Base-by-base conservation (phyloP, 2,888 invertebrate genomes). In the Pycnomerus fuliginosus region DNA sequence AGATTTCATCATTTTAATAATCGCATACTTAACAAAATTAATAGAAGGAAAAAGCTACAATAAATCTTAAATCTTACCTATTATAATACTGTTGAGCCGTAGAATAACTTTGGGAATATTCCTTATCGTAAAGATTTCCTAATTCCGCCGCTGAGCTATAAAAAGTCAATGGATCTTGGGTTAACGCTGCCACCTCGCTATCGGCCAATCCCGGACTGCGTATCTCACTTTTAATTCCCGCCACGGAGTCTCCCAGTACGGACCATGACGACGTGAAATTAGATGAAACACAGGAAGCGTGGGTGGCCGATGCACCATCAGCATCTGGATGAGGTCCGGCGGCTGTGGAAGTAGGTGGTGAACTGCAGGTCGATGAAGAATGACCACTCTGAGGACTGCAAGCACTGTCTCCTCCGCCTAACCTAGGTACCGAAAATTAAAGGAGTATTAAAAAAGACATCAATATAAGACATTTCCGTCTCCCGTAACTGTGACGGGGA, bases 21-120 rank as follows among this genome's bases (percentile, higher is more conserved):
- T n/a, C n/a, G n/a, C n/a, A n/a, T n/a, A n/a, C n/a, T n/a, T n/a
- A n/a, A n/a, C n/a, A n/a, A n/a, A n/a, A n/a, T n/a, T n/a, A n/a
- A n/a, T n/a, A n/a, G n/a, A n/a, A n/a, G n/a, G n/a, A n/a, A n/a
- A n/a, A n/a, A n/a, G n/a, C n/a, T n/a, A n/a, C n/a, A n/a, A n/a
- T n/a, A n/a, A n/a, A n/a, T n/a, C n/a, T 20, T 4, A 20, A 4
- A 20, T 29, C 30, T 50, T 46, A 83, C 83, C 81, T 86, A 74
- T 85, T 86, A 65, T 86, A 86, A 73, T 87, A 87, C 69, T 83
- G 83, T 74, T 85, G 85, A 58, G 80, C 76, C 45, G 83, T 80
- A 13, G 76, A 68, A 46, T 79, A 77, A 58, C 82, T 71, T 70
- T 70, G 74, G 71, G 71, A 69, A 73, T 80, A 75, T 76, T 74